These are phyloP conservation scores for Nebria salina DNA, from an alignment of 2,888 invertebrate species.

Conservation along the genomic window DNA sequence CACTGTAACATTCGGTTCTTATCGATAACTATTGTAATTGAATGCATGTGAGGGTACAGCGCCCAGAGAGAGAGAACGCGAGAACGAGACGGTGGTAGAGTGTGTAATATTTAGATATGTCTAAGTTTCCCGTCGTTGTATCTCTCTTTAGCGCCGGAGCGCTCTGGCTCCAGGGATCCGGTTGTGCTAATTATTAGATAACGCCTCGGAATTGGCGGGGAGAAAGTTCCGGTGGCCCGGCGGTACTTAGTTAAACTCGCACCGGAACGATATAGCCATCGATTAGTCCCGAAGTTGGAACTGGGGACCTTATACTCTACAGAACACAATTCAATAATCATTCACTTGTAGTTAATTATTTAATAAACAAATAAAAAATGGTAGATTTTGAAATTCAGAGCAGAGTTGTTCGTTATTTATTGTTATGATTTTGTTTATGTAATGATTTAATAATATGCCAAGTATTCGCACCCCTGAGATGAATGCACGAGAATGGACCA, in stretches of 20 bases:
- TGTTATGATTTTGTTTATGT: not conserved
- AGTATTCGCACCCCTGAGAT: not conserved
- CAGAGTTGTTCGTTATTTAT: no score
- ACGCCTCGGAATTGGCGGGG: conserved; percentile 38
- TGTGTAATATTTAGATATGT: conserved; percentile 7
- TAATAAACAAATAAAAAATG: no score
- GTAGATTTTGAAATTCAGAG: no score
- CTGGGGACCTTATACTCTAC: not conserved
- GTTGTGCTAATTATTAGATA: conserved; percentile 43
- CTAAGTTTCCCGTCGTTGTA: not conserved
- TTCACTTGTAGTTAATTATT: no score
- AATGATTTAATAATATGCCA: not conserved
- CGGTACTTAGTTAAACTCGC: conserved; percentile 41
- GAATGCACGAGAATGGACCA: not conserved
- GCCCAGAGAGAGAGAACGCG: not conserved
- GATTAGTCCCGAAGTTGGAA: conserved; percentile 22
- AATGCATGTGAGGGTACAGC: conserved; percentile 8
- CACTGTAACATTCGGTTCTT: not conserved
- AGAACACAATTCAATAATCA: not conserved
- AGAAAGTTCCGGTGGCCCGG: conserved; percentile 36
- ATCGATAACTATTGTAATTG: conserved; percentile 24
- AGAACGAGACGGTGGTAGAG: not conserved
- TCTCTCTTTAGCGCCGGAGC: not conserved
- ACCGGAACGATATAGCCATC: conserved; percentile 36
- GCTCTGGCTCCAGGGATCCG: conserved; percentile 17